Base-by-base conservation (phyloP, 30 jellyfish, hydroid and myxozoan genomes). In the Sanderia malayensis region DNA sequence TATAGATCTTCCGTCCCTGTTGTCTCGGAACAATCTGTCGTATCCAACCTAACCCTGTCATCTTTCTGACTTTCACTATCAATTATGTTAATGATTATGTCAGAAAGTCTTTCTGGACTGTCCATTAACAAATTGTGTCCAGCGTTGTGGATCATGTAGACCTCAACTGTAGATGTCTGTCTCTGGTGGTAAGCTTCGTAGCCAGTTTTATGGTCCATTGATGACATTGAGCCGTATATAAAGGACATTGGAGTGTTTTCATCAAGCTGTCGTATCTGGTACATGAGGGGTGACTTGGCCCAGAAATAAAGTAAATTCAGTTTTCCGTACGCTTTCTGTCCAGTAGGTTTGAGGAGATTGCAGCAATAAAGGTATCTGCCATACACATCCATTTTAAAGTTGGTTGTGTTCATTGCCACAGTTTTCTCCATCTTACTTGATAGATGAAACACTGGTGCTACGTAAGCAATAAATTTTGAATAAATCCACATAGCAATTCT, bases 201-300 rank as follows among this genome's bases (percentile, higher is more conserved):
- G 1, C 95, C 95, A 4, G 95, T 83, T 57, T 83, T 83, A 59
- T 83, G 95, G 47, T 83, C 95, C 25, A 83, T 80, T 20, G 80
- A 49, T 0, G 95, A 83, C 63, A 26, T 44, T 46, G 84, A 77
- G 0, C 95, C 95, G 52, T 73, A 83, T 17, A 83, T 83, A 44
- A 83, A 83, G 0, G 95, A 83, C 65, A 83, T 46, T 0, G 95
- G 74, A 22, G 73, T 79, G 25, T 58, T 74, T 17, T 74, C 82
- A 73, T 83, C 95, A 26, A 83, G 81, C 37, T 73, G 86, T n/a
- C 63, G 17, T 22, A 83, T 33, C 44, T 80, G 77, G 67, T 55
- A 52, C 62, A 83, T 73, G 20, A 83, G 55, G 19, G 95, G 95
- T 18, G 60, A 29, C 28, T 73, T 83, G 27, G 95, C 84, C 95